Evolutionary conservation across 2,797 vertebrate species (phyloP).

Genomic region (Oophaga sylvatica): DNA sequence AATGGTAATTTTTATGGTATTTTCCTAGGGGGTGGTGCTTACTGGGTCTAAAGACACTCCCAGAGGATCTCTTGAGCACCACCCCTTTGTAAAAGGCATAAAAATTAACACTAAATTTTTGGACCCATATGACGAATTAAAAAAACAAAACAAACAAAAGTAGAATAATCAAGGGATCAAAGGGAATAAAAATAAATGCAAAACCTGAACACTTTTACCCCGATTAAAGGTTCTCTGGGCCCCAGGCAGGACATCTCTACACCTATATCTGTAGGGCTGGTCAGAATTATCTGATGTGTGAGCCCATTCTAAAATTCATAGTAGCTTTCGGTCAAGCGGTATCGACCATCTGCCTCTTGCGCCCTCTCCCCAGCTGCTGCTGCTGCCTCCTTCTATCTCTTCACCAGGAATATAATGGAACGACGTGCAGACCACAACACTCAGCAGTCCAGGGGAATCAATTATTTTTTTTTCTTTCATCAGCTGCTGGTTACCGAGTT

Average conservation of each 20-base stretch:
- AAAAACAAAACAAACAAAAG: no score
- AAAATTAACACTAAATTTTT: no score
- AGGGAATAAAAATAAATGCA: no score
- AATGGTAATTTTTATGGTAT: no score
- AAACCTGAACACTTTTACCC: no score
- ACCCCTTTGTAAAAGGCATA: no score
- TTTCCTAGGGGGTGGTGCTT: no score
- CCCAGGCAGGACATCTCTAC: background rate
- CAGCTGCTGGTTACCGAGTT: conserved; percentile 65
- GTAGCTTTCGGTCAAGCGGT: background rate
- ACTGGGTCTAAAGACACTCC: no score
- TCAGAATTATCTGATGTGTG: background rate
- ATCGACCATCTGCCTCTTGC: background rate
- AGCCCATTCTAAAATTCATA: background rate
- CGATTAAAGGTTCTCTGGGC: no score
- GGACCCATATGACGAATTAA: no score
- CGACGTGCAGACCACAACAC: conserved; percentile 64
- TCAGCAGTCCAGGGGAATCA: conserved; percentile 65
- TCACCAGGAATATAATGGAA: conserved; percentile 62
- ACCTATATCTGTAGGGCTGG: background rate
- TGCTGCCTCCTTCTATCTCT: conserved; percentile 37
- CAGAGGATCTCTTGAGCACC: no score
- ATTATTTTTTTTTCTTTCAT: conserved; percentile 51
- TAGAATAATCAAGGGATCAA: no score
- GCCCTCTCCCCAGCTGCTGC: background rate